Evolutionary conservation across 92 coral and sea anemone genomes (phyloP), one percentile per base, ranked within the genome.

Genomic region (Blastomussa wellsi): DNA sequence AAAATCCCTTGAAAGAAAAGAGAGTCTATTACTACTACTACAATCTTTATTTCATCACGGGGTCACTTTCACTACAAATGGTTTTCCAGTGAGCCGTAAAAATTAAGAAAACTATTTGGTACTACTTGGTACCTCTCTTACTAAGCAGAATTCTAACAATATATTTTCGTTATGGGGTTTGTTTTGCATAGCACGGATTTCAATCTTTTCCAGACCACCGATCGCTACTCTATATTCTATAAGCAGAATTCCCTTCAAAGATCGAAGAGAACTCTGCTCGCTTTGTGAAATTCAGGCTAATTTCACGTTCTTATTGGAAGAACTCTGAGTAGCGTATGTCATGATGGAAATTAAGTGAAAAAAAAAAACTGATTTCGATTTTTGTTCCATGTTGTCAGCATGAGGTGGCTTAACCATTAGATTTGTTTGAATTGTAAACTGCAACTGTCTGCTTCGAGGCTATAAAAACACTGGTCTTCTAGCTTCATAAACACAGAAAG

Each of bases 361-460:
- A 1, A 24, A 55, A 8, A 26, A n/a, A n/a, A n/a, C n/a, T n/a
- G n/a, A n/a, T n/a, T n/a, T n/a, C n/a, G n/a, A n/a, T n/a, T n/a
- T n/a, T n/a, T n/a, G n/a, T n/a, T n/a, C n/a, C n/a, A n/a, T 62
- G 33, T n/a, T 62, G 15, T 62, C 68, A 62, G 68, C 68, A 62
- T 28, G 68, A 7, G 33, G 33, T 35, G 2, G 28, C 29, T 41
- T 35, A 14, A 14, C 78, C 3, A 38, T 26, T 9, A 16, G 57
- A 20, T 70, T 70, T 70, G 28, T 36, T 13, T 36, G n/a, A 70
- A 16, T n/a, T 20, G 75, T 29, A 69, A 69, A 69, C 32, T 19
- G 42, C 36, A 17, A 69, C 28, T 69, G 41, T 69, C 20, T 69
- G 74, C 10, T 32, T 15, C 26, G 10, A 69, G 74, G 74, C 44